Evolutionary conservation across 1,140 invertebrate species (phyloP).

Genomic region (Tetragonula clypearis): DNA sequence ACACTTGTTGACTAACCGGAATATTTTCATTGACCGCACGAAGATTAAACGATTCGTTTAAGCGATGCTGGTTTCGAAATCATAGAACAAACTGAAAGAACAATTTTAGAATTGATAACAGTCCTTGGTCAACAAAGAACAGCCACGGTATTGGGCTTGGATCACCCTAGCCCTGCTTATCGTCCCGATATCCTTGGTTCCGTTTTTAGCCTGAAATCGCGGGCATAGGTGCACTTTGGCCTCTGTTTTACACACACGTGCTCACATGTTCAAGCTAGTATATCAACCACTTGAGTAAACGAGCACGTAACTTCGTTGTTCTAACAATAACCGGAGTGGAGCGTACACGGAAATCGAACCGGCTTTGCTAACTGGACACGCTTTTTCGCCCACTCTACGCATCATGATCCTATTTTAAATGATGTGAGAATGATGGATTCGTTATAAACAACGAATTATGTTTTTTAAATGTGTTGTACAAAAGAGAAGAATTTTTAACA

Average conservation of each 20-base stretch:
- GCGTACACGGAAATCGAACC: constrained; percentile 45
- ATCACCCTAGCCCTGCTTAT: constrained; percentile 49
- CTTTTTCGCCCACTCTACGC: constrained; percentile 9
- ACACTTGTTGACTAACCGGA: background rate
- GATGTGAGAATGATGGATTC: background rate
- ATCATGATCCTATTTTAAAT: background rate
- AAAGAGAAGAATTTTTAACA: too few species aligned
- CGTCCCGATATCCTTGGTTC: constrained; percentile 61
- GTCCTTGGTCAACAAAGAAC: constrained; percentile 45
- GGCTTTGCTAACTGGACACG: constrained; percentile 19
- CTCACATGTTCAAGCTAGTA: constrained; percentile 13
- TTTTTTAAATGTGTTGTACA: too few species aligned
- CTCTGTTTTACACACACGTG: constrained; percentile 38
- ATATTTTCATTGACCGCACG: background rate
- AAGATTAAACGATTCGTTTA: background rate
- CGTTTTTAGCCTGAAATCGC: constrained; percentile 59
- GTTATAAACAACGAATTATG: background rate
- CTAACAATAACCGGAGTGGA: constrained; percentile 47
- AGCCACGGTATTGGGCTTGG: constrained; percentile 32
- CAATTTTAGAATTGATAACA: constrained; percentile 36
- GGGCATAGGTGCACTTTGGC: constrained; percentile 59
- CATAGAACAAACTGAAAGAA: constrained; percentile 19
- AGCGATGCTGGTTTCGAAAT: background rate
- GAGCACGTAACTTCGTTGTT: constrained; percentile 53
- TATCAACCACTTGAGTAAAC: constrained; percentile 53